Evolutionary conservation across 1,140 invertebrate genomes (phyloP).

Genomic region (Daktulosphaira vitifoliae): DNA sequence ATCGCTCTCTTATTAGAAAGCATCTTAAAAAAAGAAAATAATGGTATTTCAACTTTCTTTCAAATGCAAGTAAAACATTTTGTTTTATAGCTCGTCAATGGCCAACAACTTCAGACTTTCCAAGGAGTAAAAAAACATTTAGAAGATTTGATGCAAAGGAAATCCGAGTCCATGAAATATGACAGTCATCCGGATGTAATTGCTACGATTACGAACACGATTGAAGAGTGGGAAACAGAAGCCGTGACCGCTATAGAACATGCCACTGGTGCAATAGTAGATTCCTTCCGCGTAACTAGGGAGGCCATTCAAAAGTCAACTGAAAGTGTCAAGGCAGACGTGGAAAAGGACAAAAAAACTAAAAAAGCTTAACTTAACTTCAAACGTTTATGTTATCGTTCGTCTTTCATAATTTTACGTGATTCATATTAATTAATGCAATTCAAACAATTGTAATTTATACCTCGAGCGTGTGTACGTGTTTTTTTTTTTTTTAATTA

Average conservation of each 20-base stretch:
- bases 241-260: background rate
- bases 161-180: background rate
- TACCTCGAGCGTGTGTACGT: no score
- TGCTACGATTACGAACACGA: background rate
- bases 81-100: background rate
- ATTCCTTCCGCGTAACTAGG: background rate
- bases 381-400: no score
- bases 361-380: background rate
- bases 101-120: conserved; percentile 14
- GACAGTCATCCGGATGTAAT: conserved; percentile 8
- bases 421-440: no score
- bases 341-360: background rate
- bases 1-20: no score
- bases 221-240: background rate
- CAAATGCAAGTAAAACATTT: no score
- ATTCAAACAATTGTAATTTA: no score
- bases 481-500: no score
- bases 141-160: conserved; percentile 7
- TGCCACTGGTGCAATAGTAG: background rate
- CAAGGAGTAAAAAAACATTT: background rate
- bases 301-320: conserved; percentile 17
- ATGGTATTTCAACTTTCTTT: no score
- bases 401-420: no score
- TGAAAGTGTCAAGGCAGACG: background rate
- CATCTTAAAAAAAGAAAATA: no score